phyloP scores from a whole-genome alignment of 2,113 vertebrate genomes.

The Deroptyus accipitrinus region DNA sequence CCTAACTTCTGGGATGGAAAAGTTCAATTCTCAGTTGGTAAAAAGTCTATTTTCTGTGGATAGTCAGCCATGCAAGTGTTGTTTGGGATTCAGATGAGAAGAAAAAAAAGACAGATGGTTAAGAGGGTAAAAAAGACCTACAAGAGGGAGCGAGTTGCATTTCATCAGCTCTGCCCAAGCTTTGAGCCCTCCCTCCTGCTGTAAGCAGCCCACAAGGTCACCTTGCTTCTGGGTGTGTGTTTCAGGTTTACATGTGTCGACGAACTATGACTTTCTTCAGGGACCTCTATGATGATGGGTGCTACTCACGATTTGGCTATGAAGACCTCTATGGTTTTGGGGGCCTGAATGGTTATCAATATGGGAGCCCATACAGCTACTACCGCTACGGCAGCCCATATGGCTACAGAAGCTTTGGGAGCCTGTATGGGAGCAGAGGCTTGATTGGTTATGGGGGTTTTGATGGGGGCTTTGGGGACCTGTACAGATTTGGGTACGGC shows the following conservation, averaged over 20 bases:
- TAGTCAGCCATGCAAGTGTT: background rate
- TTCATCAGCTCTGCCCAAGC: background rate
- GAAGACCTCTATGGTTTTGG: background rate
- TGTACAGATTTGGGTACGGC: background rate
- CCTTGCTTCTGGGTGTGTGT: background rate
- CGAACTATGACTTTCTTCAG: background rate
- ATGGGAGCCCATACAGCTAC: background rate
- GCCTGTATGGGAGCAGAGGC: background rate
- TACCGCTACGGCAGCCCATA: background rate
- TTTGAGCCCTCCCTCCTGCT: background rate
- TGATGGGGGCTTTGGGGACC: background rate
- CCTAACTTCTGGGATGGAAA: background rate
- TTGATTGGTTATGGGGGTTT: background rate
- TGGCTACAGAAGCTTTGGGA: background rate
- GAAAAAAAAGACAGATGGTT: background rate
- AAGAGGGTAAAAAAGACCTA: background rate
- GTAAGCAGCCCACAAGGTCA: background rate
- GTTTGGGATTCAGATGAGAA: background rate
- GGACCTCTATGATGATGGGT: accelerated
- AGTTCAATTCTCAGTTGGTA: background rate
- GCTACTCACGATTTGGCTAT: accelerated
- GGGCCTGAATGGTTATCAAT: background rate
- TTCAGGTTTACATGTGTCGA: background rate
- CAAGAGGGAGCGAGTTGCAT: background rate
- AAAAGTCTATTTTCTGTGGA: accelerated